These are phyloP conservation scores for Arctocebus calabarensis DNA, from an alignment of 2,797 vertebrate species.

Conservation along the genomic window DNA sequence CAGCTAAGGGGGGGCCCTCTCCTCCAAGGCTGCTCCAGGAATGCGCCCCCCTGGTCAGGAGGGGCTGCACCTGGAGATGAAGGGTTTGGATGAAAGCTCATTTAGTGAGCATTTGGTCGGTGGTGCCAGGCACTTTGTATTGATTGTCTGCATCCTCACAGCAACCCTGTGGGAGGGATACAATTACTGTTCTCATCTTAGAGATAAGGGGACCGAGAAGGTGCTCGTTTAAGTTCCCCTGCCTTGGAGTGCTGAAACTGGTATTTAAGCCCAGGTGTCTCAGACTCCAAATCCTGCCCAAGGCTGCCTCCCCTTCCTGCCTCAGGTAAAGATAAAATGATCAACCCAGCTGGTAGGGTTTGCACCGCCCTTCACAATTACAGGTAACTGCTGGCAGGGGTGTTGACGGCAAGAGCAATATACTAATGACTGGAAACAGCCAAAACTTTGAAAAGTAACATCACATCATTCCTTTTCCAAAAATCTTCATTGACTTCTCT, in stretches of 20 bases:
- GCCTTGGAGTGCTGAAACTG: not conserved
- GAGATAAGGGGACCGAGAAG: not conserved
- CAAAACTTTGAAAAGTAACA: not conserved
- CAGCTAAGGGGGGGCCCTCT: not conserved
- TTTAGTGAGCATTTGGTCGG: no score
- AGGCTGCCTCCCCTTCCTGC: not conserved
- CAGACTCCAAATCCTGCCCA: not conserved
- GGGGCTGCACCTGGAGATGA: not conserved
- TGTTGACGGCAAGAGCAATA: not conserved
- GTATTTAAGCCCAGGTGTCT: slow-evolving; percentile 15
- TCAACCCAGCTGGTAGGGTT: not conserved
- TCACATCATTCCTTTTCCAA: not conserved
- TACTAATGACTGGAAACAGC: not conserved
- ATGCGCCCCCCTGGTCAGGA: not conserved
- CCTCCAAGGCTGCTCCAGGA: not conserved
- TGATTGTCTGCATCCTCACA: not conserved
- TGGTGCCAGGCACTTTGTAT: not conserved
- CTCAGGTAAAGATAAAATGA: not conserved
- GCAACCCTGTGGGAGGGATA: not conserved
- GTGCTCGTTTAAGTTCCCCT: not conserved
- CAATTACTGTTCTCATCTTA: not conserved
- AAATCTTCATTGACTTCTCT: slow-evolving; percentile 22
- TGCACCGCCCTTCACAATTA: not conserved
- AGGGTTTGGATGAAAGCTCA: not conserved
- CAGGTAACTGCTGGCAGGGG: not conserved